These are phyloP conservation scores for Lampris incognitus DNA, from an alignment of 2,113 vertebrate genomes.

Conservation along the genomic window DNA sequence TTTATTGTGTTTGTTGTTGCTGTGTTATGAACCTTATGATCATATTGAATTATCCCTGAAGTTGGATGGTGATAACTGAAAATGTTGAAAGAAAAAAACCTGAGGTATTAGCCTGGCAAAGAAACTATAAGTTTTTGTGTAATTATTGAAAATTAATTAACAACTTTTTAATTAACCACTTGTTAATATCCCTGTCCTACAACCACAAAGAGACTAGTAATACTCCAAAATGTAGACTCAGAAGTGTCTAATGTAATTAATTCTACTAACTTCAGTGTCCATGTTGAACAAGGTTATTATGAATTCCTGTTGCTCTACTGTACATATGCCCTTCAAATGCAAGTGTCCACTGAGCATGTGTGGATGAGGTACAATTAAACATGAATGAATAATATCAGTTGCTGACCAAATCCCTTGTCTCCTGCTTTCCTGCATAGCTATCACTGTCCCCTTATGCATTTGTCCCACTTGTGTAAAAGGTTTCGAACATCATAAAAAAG, in stretches of 20 bases:
- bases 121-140: slow-evolving; percentile 27
- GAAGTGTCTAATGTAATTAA: no score
- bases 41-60: not conserved
- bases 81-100: not conserved
- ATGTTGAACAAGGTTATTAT: not conserved
- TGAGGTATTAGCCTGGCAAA: slow-evolving; percentile 12
- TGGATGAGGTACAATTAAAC: slow-evolving; percentile 14
- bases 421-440: slow-evolving; percentile 1
- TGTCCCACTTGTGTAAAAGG: not conserved
- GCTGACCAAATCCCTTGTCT: not conserved
- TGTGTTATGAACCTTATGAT: no score
- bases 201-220: slow-evolving; percentile 27
- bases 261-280: no score
- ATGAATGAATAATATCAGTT: not conserved
- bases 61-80: slow-evolving; percentile 1
- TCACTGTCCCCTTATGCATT: not conserved
- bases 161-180: not conserved
- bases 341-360: not conserved
- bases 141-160: slow-evolving; percentile 8
- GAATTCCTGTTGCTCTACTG: not conserved
- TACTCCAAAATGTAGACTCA: slow-evolving; percentile 19
- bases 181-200: slow-evolving; percentile 25
- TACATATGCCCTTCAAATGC: not conserved
- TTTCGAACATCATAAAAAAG: slow-evolving; percentile 15
- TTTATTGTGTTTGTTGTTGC: not conserved